phyloP scores from a whole-genome alignment of 2,797 vertebrate genomes.

The Glossophaga mutica region DNA sequence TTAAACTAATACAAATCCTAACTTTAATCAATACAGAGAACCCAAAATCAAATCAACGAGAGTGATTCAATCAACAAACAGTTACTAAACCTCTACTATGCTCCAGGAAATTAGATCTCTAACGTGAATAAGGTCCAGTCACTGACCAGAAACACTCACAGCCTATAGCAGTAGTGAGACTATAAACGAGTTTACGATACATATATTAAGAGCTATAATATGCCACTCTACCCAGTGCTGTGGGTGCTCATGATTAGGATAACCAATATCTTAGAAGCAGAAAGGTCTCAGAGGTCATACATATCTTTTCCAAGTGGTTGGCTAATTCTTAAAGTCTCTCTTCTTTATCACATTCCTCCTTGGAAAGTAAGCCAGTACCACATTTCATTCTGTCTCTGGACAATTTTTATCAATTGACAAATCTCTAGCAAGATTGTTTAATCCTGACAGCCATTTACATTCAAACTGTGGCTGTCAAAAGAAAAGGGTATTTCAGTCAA shows the following conservation, averaged over 20 bases:
- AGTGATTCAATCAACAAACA: neutral
- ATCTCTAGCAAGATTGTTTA: slow-evolving; percentile 4
- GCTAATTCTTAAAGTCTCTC: neutral
- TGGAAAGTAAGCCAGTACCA: neutral
- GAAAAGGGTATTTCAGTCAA: neutral
- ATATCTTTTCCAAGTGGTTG: neutral
- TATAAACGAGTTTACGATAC: neutral
- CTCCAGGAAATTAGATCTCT: neutral
- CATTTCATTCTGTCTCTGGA: neutral
- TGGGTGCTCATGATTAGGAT: neutral
- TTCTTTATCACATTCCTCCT: slow-evolving; percentile 4
- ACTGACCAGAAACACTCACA: neutral
- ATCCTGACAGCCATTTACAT: neutral
- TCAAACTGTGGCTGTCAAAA: slow-evolving; percentile 6
- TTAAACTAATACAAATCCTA: slow-evolving; percentile 37
- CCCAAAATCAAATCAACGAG: slow-evolving; percentile 26
- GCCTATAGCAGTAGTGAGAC: neutral
- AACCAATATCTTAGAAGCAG: neutral
- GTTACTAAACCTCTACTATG: neutral
- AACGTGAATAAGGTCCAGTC: neutral
- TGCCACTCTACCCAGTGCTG: neutral
- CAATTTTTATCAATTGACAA: slow-evolving; percentile 4
- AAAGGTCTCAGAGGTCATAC: neutral
- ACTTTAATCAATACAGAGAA: slow-evolving; percentile 27
- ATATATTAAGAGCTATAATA: neutral